Base-by-base conservation (phyloP, 37 sponge, comb jelly and placozoan genomes). In the Beroe forskalii region DNA sequence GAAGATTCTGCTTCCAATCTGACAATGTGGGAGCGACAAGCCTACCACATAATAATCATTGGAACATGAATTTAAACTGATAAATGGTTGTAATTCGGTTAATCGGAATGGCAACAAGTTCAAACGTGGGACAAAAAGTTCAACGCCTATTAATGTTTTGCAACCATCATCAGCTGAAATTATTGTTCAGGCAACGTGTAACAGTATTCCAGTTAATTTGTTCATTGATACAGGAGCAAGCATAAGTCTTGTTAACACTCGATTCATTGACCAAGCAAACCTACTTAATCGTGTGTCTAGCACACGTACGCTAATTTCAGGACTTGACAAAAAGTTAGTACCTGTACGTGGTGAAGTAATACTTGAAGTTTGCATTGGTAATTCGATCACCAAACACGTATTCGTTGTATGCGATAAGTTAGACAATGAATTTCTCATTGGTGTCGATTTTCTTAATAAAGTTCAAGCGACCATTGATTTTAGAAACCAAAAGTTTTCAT, bases 211-310 rank as follows among this genome's bases (percentile, higher is more conserved):
- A 23, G 55, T 80, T 19, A 80, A 80, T 25, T 25, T 80, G 1
- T 43, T 80, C 8, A 42, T 80, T 27, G 86, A 80, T 48, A 80
- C 86, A 24, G 86, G 86, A 6, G 86, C 86, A 22, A 38, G 55
- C 19, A 44, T 44, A 24, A 80, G 86, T 44, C 30, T 80, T 24
- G 55, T 80, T 24, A 80, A 44, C 55, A 80, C 86, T 27, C 86
- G 86, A 33, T 44, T 44, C 55, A 43, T 44, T 4, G 40, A 24
- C 23, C 86, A 80, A 37, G 28, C 55, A 9, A 80, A 80, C 31
- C 17, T 43, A 42, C 14, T 80, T 25, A 25, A 43, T 23, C 40
- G 48, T 3, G 30, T 80, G 9, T n/a, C 37, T 2, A 32, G 38
- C 3, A 44, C 86, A 41, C 14, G 4, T 1, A 80, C 55, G 8